Base-by-base conservation (phyloP, 2,113 vertebrate species). In the Esox niger region DNA sequence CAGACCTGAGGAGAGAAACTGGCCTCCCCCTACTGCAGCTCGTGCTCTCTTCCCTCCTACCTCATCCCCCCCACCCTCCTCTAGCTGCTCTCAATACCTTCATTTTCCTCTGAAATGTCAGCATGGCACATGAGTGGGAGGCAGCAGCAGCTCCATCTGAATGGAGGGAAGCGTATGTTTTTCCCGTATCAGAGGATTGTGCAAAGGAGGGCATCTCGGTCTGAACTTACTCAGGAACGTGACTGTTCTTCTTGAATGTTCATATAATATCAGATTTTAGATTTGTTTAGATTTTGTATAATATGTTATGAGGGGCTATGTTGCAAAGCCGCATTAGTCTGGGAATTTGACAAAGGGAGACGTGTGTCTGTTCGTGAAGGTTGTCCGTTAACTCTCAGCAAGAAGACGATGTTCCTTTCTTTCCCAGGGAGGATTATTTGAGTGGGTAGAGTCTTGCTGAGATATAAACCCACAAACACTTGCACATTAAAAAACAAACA, bases 41-140 rank as follows among this genome's bases (percentile, higher is more conserved):
- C 65, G 62, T 66, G 55, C 25, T 55, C 57, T 70, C 46, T 17
- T 25, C 25, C 30, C 35, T 57, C 47, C 31, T 4, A 9, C 32
- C 31, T 15, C 20, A 43, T 29, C 27, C 56, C 56, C 31, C 55
- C 60, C 69, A 74, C 76, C 66, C 75, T 75, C 74, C 73, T 78
- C 79, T 79, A 70, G 78, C 55, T 76, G 68, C 69, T 78, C 71
- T n/a, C 77, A 77, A 76, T 84, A 83, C 69, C 61, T 46, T 27
- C 32, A 25, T 64, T 10, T 46, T 35, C 38, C 79, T 86, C 81
- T 87, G 81, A 73, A 82, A 87, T 84, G 83, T 82, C 81, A 88
- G 86, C 46, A 0, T 86, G 86, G 74, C 81, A 47, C 38, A 79
- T 63, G 83, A 85, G 88, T 89, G 85, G 88, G 88, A 77, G 88